A percentile compares a stretch with the other conserved stretches of the same genome.
Evolutionary conservation across 2,113 vertebrate genomes (phyloP).

Genomic region (Megaleporinus macrocephalus): DNA sequence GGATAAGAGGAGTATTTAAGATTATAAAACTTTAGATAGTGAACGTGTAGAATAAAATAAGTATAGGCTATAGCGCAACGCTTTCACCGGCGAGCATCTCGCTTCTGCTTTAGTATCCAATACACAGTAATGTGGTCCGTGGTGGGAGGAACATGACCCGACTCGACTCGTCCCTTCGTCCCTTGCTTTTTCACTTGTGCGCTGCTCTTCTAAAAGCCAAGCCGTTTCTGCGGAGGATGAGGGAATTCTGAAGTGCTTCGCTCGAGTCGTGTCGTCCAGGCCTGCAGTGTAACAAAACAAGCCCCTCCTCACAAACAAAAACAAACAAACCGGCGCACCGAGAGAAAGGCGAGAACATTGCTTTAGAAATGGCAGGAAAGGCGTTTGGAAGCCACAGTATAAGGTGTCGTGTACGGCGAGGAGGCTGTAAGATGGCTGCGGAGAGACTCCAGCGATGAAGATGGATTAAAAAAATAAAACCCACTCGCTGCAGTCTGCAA

Average conservation of each 20-base stretch:
- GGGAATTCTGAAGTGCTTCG: constrained; percentile 67
- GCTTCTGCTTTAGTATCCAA: constrained; percentile 67
- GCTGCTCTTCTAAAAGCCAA: constrained; percentile 52
- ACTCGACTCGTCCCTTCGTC: constrained; percentile 59
- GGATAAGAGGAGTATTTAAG: constrained; percentile 80
- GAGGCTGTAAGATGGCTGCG: constrained; percentile 53
- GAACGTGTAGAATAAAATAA: constrained; percentile 78
- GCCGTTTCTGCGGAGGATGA: constrained; percentile 44
- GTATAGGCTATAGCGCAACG: constrained; percentile 75
- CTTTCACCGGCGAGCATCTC: constrained; percentile 64
- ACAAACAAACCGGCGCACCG: constrained; percentile 53
- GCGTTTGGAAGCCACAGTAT: constrained; percentile 58
- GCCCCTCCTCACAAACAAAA: constrained; percentile 36
- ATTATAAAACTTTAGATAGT: constrained; percentile 81
- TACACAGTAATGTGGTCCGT: constrained; percentile 81
- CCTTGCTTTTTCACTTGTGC: constrained; percentile 49
- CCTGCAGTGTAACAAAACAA: constrained; percentile 8
- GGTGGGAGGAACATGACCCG: constrained; percentile 68
- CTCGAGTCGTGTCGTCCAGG: constrained; percentile 49
- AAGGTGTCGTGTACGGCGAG: constrained; percentile 39
- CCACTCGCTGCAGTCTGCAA: background rate
- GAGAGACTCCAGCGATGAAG: constrained; percentile 56
- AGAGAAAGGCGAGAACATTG: constrained; percentile 63
- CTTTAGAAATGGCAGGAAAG: constrained; percentile 47
- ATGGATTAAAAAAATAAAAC: constrained; percentile 59